phyloP scores from a whole-genome alignment of 2,797 vertebrate genomes.

The Malurus leucopterus region DNA sequence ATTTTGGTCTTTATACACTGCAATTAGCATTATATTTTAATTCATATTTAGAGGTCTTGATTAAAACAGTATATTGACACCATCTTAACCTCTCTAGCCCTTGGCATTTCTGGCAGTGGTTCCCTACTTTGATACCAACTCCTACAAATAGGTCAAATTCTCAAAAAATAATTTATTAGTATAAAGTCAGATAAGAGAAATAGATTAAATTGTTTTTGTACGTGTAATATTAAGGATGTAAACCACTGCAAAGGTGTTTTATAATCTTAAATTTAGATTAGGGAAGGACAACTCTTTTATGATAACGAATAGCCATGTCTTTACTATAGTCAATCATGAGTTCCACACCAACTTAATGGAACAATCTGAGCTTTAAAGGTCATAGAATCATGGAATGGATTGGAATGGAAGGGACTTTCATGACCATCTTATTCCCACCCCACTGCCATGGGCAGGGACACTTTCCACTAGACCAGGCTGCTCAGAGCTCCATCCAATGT shows the following conservation, averaged over 20 bases:
- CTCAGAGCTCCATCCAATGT: not conserved
- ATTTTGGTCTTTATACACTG: not conserved
- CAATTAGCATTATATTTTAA: not conserved
- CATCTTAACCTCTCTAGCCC: not conserved
- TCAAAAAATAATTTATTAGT: not conserved
- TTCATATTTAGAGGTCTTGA: not conserved
- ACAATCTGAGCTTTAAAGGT: not conserved
- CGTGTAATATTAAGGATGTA: not conserved
- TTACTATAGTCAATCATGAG: not conserved
- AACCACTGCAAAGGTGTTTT: not conserved
- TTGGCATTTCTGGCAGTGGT: not conserved
- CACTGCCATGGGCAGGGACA: not conserved
- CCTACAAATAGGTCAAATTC: not conserved
- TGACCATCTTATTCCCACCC: fast-evolving
- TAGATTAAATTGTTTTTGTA: not conserved
- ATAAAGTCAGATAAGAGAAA: not conserved
- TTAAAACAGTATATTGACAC: not conserved
- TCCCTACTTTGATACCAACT: not conserved
- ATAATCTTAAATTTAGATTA: not conserved
- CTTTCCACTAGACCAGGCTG: not conserved
- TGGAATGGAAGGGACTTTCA: not conserved
- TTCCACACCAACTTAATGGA: not conserved
- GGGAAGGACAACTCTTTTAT: not conserved
- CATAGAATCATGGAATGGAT: fast-evolving
- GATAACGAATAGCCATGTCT: not conserved